Conservation (phyloP, 2,888 invertebrate species). For the Noctua comes region DNA sequence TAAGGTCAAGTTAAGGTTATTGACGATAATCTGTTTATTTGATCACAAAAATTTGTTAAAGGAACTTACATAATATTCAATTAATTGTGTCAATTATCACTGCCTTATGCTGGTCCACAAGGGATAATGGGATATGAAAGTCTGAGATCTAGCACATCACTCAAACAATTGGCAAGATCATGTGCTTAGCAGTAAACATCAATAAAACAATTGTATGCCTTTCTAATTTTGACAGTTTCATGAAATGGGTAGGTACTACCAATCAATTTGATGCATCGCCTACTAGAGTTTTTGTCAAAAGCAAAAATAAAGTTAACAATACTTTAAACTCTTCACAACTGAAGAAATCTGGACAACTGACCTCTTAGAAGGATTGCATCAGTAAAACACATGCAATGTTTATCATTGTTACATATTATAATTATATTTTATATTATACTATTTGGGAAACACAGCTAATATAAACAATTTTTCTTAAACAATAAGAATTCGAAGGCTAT, state of each 20-base stretch:
- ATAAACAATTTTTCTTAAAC: no score
- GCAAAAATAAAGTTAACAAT: background rate
- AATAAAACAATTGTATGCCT: background rate
- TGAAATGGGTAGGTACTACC: no score
- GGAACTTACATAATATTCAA: no score
- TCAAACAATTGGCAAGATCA: no score
- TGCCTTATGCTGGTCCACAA: background rate
- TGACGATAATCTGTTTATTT: slow-evolving; percentile 21
- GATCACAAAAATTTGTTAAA: no score
- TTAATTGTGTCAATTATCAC: no score
- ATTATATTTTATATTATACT: no score
- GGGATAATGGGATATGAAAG: no score
- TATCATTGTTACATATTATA: background rate
- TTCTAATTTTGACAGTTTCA: background rate
- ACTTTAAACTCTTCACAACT: background rate
- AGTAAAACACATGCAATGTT: background rate
- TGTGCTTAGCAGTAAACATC: no score
- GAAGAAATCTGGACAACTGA: background rate
- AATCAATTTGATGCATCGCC: background rate
- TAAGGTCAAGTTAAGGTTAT: slow-evolving; percentile 59
- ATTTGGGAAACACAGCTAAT: no score
- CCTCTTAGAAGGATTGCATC: background rate
- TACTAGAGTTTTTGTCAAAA: background rate
- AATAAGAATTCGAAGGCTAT: no score
- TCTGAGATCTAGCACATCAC: no score